These are phyloP conservation scores for Steinernema feltiae DNA, from an alignment of 1,140 invertebrate genomes.

Conservation along the genomic window DNA sequence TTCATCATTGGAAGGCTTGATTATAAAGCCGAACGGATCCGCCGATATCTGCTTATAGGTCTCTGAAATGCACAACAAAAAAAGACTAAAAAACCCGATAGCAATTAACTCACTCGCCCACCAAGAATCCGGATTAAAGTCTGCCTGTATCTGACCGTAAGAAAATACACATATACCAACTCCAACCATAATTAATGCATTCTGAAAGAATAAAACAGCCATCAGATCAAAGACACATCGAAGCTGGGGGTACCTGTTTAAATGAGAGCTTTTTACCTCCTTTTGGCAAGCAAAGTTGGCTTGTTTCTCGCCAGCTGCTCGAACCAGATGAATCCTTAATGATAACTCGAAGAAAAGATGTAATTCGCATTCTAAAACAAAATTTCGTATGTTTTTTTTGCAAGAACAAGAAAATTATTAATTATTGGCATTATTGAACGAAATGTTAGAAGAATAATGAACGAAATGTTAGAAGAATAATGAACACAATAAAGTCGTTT, in stretches of 20 bases:
- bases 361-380: background rate
- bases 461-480: too few relatives aligned
- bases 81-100: too few relatives aligned
- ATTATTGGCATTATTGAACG: too few relatives aligned
- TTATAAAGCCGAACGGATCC: background rate
- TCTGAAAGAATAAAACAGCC: too few relatives aligned
- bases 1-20: background rate
- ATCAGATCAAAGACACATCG: slow-evolving; percentile 15
- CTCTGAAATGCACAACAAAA: background rate
- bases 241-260: background rate
- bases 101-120: slow-evolving; percentile 34
- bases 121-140: slow-evolving; percentile 30
- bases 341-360: background rate
- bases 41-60: background rate
- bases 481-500: background rate
- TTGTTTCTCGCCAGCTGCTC: background rate
- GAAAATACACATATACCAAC: background rate
- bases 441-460: too few relatives aligned
- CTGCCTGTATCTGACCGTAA: slow-evolving; percentile 20
- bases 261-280: slow-evolving; percentile 13
- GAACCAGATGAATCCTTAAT: background rate
- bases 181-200: background rate
- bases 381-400: too few relatives aligned
- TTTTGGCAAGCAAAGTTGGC: background rate
- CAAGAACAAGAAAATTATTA: too few relatives aligned